A percentile compares a stretch with the other conserved stretches of the same genome.
Evolutionary conservation across 2,888 invertebrate species (phyloP).

Genomic region (Caenorhabditis becei): DNA sequence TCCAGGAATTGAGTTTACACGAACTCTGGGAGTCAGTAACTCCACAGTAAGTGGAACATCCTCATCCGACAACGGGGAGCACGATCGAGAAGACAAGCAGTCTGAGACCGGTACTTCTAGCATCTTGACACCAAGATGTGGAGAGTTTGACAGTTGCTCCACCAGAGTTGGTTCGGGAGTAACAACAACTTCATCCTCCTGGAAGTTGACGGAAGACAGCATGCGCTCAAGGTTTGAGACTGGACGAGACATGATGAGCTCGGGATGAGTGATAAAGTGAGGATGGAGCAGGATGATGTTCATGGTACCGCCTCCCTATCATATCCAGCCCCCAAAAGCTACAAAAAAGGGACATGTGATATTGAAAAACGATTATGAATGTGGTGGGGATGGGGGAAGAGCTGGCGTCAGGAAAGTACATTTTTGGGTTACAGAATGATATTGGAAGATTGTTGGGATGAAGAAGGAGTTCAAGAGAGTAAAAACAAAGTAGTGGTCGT

Average conservation of each 20-base stretch:
- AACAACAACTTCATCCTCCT: slow-evolving; percentile 21
- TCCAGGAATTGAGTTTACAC: slow-evolving; percentile 3
- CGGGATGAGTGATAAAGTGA: neutral
- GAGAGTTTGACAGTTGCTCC: too few relatives aligned
- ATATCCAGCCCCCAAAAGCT: neutral
- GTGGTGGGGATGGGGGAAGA: neutral
- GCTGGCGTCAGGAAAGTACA: slow-evolving; percentile 8
- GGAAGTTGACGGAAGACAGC: slow-evolving; percentile 19
- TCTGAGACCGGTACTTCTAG: neutral
- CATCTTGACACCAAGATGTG: neutral
- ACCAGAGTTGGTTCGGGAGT: slow-evolving; percentile 34
- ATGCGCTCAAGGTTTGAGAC: slow-evolving; percentile 19
- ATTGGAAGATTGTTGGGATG: neutral
- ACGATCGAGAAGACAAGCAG: slow-evolving; percentile 15
- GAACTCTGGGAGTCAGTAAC: slow-evolving; percentile 16
- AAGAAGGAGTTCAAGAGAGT: neutral
- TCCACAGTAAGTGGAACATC: slow-evolving; percentile 42
- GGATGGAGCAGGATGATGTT: neutral
- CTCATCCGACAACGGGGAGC: slow-evolving; percentile 2
- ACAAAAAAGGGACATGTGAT: neutral
- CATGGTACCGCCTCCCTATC: slow-evolving; percentile 2
- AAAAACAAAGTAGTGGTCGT: neutral
- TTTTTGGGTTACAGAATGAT: neutral
- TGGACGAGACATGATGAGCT: slow-evolving; percentile 27
- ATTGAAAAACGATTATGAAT: too few relatives aligned